Percentiles rank a stretch among this genome's conserved stretches.
These are phyloP conservation scores for Pseudotriccus pelzelni DNA, from an alignment of 2,797 vertebrate genomes.

Conservation along the genomic window DNA sequence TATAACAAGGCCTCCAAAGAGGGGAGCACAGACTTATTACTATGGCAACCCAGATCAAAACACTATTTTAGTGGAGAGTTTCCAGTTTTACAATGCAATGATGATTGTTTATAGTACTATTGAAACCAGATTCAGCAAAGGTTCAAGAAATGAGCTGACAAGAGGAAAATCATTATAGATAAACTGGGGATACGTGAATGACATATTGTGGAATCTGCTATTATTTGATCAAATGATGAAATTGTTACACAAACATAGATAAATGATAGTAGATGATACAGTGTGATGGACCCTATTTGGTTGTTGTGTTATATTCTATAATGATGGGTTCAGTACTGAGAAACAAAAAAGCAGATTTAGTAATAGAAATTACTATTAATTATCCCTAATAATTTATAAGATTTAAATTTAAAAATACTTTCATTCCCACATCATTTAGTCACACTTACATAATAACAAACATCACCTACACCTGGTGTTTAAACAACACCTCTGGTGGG, in stretches of 20 bases:
- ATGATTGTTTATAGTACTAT: slow-evolving; percentile 95
- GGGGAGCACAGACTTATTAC: slow-evolving; percentile 93
- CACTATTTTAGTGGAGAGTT: slow-evolving; percentile 92
- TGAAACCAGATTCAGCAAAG: slow-evolving; percentile 84
- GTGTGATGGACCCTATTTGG: slow-evolving; percentile 8
- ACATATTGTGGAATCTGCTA: slow-evolving; percentile 76
- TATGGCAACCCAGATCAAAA: slow-evolving; percentile 94
- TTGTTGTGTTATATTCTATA: slow-evolving; percentile 36
- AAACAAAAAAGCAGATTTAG: slow-evolving; percentile 26
- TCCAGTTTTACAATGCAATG: slow-evolving; percentile 95
- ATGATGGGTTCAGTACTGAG: slow-evolving; percentile 11
- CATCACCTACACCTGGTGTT: neutral
- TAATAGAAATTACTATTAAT: slow-evolving; percentile 31
- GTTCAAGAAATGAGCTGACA: slow-evolving; percentile 86
- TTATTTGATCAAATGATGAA: slow-evolving; percentile 81
- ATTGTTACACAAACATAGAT: slow-evolving; percentile 72
- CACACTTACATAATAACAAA: neutral
- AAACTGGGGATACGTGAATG: slow-evolving; percentile 81
- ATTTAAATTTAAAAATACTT: neutral
- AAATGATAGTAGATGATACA: slow-evolving; percentile 66
- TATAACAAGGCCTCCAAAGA: slow-evolving; percentile 99
- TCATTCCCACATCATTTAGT: neutral
- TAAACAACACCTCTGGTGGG: neutral
- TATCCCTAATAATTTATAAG: slow-evolving; percentile 42
- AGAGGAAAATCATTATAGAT: slow-evolving; percentile 85